Percentiles rank a stretch among this genome's conserved stretches.
phyloP scores from a whole-genome alignment of 1,140 invertebrate species.

The Nomia melanderi region DNA sequence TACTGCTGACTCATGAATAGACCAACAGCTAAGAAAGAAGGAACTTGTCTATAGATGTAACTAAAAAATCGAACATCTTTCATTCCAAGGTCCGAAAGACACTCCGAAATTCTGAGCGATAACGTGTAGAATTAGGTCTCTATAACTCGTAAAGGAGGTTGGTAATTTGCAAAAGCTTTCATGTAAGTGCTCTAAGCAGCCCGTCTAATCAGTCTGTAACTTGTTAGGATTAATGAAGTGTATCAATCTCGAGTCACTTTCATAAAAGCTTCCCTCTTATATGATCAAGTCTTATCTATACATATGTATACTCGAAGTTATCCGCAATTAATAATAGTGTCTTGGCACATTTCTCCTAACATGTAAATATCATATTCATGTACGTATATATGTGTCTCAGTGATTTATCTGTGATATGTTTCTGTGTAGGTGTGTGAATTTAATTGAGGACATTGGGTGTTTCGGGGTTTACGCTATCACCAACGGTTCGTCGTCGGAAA shows the following conservation, averaged over 20 bases:
- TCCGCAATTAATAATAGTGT: conserved; percentile 63
- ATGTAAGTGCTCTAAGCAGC: conserved; percentile 41
- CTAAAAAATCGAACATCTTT: neutral
- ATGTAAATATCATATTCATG: conserved; percentile 49
- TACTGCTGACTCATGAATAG: no score
- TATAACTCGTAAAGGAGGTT: conserved; percentile 35
- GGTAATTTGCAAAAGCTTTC: conserved; percentile 36
- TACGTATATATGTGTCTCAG: conserved; percentile 26
- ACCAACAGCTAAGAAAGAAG: no score
- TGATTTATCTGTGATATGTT: neutral
- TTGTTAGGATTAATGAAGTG: conserved; percentile 25
- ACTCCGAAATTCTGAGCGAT: neutral
- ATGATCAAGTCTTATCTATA: conserved; percentile 54
- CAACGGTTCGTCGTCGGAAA: conserved; percentile 96
- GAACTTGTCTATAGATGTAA: no score
- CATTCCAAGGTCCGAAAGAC: neutral
- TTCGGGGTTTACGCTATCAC: conserved; percentile 88
- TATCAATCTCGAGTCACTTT: conserved; percentile 51
- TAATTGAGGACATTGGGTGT: neutral
- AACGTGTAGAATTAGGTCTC: conserved; percentile 32
- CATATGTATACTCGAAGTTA: conserved; percentile 54
- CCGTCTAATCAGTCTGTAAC: conserved; percentile 21
- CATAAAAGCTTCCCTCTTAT: conserved; percentile 51
- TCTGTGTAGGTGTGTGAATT: neutral
- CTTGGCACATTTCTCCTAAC: conserved; percentile 57